Base-by-base conservation (phyloP, 2,888 invertebrate genomes). In the Onthophagus sagittarius region DNA sequence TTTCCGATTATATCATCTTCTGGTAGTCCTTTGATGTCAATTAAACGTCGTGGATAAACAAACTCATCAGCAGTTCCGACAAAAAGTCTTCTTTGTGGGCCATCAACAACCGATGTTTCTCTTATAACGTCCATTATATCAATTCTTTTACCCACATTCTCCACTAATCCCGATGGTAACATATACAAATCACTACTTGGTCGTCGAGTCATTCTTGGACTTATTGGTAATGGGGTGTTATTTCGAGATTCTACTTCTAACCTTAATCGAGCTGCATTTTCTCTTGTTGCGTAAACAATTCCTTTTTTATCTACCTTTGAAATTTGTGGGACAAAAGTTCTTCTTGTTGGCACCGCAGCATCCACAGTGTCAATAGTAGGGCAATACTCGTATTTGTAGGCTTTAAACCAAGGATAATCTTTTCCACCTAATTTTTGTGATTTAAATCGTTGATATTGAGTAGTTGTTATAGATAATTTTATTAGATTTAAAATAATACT, bases 391-490 rank as follows among this genome's bases (percentile, higher is more conserved):
- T 73, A 76, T 75, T 82, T 83, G 71, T 81, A 77, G 0, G 79
- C 74, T 69, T 86, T 87, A 15, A 88, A 88, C 94, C 94, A 94
- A 0, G 94, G 94, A 83, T 93, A 91, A 80, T 88, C 88, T 69
- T 90, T 88, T 0, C 94, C 94, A 71, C 90, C 89, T 39, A 92
- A 81, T 79, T 92, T 92, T 84, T 94, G 93, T 77, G 93, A 90
- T 84, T 93, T 93, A 81, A 94, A 94, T 81, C 93, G 88, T 84
- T 94, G 91, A 80, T 92, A 94, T 23, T 89, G 86, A 31, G 92
- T 89, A 13, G 93, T 92, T 62, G 91, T 90, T 72, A 90, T 88
- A 0, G 94, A 90, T 86, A 94, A 87, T 80, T 92, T 88, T 31
- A 91, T 86, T 53, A 92, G 86, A 1, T 93, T 92, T 77, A 91